Evolutionary conservation across 2,797 vertebrate genomes (phyloP).

Genomic region (Stomatorhinus walkeri): DNA sequence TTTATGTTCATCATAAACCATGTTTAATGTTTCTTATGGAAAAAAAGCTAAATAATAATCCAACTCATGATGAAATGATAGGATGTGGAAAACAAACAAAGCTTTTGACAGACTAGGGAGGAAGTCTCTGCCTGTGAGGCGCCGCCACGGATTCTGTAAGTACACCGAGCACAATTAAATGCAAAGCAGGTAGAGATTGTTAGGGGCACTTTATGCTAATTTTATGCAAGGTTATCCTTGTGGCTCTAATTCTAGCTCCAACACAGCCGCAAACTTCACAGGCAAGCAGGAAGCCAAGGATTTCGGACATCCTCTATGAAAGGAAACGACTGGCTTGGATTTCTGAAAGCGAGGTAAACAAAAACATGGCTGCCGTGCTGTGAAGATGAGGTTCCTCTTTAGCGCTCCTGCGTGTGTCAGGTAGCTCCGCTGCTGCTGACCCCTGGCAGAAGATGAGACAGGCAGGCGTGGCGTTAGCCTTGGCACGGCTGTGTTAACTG

Average conservation of each 20-base stretch:
- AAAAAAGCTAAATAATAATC: background rate
- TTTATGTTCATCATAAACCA: background rate
- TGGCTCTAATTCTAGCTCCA: background rate
- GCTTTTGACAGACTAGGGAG: background rate
- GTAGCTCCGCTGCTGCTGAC: background rate
- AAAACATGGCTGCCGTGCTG: background rate
- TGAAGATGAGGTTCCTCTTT: background rate
- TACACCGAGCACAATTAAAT: background rate
- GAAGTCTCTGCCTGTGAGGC: background rate
- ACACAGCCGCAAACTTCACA: background rate
- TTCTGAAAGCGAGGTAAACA: background rate
- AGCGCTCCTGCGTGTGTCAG: background rate
- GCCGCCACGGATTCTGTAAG: background rate
- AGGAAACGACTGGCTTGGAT: background rate
- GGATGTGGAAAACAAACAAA: background rate
- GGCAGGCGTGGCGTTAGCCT: background rate
- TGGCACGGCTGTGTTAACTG: background rate
- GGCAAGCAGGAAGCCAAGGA: background rate
- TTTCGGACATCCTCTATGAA: background rate
- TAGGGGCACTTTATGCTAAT: conserved; percentile 2
- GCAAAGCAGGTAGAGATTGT: conserved; percentile 9
- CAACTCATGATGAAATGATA: background rate
- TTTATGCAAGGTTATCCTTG: conserved; percentile 4
- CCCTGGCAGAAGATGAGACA: background rate
- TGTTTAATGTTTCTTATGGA: background rate